Base-by-base conservation (phyloP, 1,140 invertebrate genomes). In the Bombus superbus region DNA sequence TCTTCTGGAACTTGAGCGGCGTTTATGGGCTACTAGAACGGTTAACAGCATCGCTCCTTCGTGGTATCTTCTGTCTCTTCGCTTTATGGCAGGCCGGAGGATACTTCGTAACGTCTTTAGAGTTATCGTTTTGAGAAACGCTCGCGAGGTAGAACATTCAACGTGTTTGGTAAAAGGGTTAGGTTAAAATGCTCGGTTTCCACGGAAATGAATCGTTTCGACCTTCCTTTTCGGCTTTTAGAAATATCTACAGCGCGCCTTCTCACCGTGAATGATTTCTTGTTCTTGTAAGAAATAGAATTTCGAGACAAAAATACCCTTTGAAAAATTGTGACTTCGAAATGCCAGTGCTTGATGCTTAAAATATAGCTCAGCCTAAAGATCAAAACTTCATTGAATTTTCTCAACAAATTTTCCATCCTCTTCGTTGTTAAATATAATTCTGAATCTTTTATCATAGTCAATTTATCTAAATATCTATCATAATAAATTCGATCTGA, bases 1-100 rank as follows among this genome's bases (percentile, higher is more conserved):
- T 84, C 88, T 64, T 79, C 71, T 80, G 80, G 35, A 89, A 86
- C 75, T 89, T 84, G 73, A 73, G 13, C 42, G 79, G 77, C 86
- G 72, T 89, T 89, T 89, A 89, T 66, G 80, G 85, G 75, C 88
- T 69, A 88, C 74, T 86, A n/a, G 79, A 85, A 71, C 81, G 80
- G 85, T 68, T 86, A 71, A 32, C 71, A 25, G 47, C 64, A 74
- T 82, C 72, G 64, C 68, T 86, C 35, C 77, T 2, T n/a, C 25
- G 11, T 3, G 35, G 42, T 72, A 78, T 44, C 47, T 15, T 38
- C n/a, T 53, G 66, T 80, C 40, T 59, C 22, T 53, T 44, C 11
- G 69, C 57, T 81, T 74, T 75, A 81, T 22, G 28, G 25, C 3
- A 8, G 9, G 22, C 22, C 47, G 18, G 28, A 66, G 35, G 73